Conservation (phyloP, 37 sponge, comb jelly and placozoan genomes). For the Aplysina aerophoba region DNA sequence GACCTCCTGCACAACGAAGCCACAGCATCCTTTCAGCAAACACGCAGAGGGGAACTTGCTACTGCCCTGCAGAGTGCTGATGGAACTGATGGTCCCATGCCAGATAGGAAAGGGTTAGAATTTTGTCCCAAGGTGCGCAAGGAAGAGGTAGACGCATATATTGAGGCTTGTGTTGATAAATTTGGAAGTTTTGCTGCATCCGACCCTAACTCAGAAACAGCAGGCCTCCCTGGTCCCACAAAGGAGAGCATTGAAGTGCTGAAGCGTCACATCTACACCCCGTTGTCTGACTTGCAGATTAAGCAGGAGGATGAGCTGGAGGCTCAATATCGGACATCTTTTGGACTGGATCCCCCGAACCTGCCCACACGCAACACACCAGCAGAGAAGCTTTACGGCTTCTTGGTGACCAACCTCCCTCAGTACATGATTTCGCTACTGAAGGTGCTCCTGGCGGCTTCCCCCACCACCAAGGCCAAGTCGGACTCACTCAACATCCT, state of each 20-base stretch:
- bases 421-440: conserved; percentile 97
- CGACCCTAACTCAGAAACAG: neutral
- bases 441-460: conserved; percentile 92
- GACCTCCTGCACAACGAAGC: neutral
- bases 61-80: conserved; percentile 16
- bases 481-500: conserved; percentile 93
- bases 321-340: neutral
- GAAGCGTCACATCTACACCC: conserved; percentile 73
- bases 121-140: conserved; percentile 77
- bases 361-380: conserved; percentile 45
- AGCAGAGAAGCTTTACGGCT: conserved; percentile 77
- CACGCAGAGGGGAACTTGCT: conserved; percentile 7
- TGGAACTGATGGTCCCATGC: neutral
- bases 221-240: conserved; percentile 76
- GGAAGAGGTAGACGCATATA: conserved; percentile 73
- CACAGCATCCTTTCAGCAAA: neutral
- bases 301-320: conserved; percentile 66
- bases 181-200: conserved; percentile 72
- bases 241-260: conserved; percentile 82
- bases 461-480: conserved; percentile 82
- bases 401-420: conserved; percentile 87
- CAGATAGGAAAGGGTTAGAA: conserved; percentile 36
- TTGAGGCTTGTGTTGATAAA: conserved; percentile 70
- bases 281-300: conserved; percentile 82
- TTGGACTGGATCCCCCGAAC: neutral